Percentiles rank a stretch among this genome's conserved stretches.
Evolutionary conservation across 2,888 invertebrate species (phyloP).

Genomic region (Ommatoiulus sabulosus): DNA sequence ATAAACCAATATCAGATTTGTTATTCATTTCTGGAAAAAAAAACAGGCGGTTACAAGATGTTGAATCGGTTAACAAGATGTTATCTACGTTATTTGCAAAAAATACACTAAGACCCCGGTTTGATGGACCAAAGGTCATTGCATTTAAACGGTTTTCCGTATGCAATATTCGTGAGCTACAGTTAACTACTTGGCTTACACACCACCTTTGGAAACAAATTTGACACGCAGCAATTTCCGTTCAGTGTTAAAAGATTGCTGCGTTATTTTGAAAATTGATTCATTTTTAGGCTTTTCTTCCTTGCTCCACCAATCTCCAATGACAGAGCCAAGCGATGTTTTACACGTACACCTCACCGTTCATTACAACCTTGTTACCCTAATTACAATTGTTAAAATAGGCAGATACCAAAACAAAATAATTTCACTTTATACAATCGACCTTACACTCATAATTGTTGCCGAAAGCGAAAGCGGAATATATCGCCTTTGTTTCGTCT

Average conservation of each 20-base stretch:
- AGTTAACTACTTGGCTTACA: neutral
- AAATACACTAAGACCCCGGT: too few relatives aligned
- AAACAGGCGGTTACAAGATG: neutral
- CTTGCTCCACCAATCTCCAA: neutral
- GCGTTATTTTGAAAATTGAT: neutral
- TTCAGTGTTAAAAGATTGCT: neutral
- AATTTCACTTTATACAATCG: neutral
- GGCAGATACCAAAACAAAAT: slow-evolving; percentile 22
- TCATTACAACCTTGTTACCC: slow-evolving; percentile 1
- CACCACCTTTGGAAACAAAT: neutral
- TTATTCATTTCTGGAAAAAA: slow-evolving; percentile 24
- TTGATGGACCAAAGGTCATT: neutral
- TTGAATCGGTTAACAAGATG: too few relatives aligned
- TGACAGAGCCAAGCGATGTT: neutral
- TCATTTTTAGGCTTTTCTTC: neutral
- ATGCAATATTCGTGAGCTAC: neutral
- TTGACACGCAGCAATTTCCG: neutral
- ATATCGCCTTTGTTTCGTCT: neutral
- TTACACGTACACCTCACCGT: neutral
- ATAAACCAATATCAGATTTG: neutral
- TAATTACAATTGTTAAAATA: slow-evolving; percentile 37
- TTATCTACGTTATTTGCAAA: too few relatives aligned
- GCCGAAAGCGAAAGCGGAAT: neutral
- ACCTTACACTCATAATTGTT: neutral
- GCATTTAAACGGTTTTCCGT: neutral